Percentiles rank a stretch among this genome's conserved stretches.
Conservation (phyloP, 2,113 vertebrate genomes). For the Bubalus kerabau region DNA sequence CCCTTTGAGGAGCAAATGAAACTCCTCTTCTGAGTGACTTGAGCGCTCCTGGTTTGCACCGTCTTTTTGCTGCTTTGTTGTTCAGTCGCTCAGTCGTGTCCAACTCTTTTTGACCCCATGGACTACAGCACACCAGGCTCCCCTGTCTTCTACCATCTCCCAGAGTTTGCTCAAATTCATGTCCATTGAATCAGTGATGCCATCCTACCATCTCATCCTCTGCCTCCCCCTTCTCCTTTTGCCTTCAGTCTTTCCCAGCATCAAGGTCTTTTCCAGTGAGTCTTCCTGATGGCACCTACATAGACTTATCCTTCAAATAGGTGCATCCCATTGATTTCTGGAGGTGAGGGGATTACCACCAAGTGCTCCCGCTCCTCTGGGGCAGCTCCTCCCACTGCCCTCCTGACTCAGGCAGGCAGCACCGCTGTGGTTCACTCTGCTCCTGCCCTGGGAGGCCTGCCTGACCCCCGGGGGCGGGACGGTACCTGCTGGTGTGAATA, state of each 20-base stretch:
- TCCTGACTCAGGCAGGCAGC: background rate
- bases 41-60: rapidly evolving
- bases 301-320: background rate
- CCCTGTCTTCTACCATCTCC: background rate
- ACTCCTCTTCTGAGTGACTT: background rate
- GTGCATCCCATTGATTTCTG: background rate
- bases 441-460: background rate
- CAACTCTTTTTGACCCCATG: background rate
- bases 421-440: background rate
- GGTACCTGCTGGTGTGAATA: background rate
- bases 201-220: rapidly evolving
- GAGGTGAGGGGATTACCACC: rapidly evolving
- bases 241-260: background rate
- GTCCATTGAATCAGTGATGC: background rate
- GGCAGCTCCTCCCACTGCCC: background rate
- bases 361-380: background rate
- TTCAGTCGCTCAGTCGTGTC: rapidly evolving
- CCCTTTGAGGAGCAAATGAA: background rate
- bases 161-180: background rate
- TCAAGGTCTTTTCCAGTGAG: background rate
- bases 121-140: rapidly evolving
- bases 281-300: background rate
- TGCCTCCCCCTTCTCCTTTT: background rate
- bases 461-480: rapidly evolving
- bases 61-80: background rate